Evolutionary conservation across 2,888 invertebrate species (phyloP).

Genomic region (Stenichneumon culpator): DNA sequence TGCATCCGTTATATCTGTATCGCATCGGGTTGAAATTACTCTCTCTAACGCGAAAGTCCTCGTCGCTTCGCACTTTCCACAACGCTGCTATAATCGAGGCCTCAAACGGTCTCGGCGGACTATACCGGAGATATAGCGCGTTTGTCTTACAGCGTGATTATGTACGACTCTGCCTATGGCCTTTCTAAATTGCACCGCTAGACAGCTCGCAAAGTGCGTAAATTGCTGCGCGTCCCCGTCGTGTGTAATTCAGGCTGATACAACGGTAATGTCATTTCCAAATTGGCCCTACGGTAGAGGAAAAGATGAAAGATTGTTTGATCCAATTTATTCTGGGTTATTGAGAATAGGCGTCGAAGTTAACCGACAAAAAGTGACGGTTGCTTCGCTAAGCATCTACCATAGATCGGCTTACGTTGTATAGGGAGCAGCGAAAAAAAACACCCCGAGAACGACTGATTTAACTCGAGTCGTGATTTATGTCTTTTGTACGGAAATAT

Average conservation of each 20-base stretch:
- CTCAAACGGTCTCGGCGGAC: constrained; percentile 12
- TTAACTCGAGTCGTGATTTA: no score
- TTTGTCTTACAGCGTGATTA: constrained; percentile 19
- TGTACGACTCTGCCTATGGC: neutral
- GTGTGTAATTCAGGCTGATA: neutral
- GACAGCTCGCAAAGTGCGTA: constrained; percentile 54
- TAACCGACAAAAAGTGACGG: no score
- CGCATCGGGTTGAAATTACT: constrained; percentile 1
- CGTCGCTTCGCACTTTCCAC: constrained; percentile 61
- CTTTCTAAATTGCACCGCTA: constrained; percentile 53
- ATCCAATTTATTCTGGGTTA: neutral
- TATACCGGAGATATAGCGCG: neutral
- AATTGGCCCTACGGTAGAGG: neutral
- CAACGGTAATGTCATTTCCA: neutral
- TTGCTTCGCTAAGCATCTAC: no score
- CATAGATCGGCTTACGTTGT: no score
- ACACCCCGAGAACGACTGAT: no score
- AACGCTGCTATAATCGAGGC: constrained; percentile 34
- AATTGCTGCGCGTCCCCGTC: constrained; percentile 26
- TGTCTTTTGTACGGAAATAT: no score
- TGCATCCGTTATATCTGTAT: constrained; percentile 6
- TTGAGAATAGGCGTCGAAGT: neutral
- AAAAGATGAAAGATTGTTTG: neutral
- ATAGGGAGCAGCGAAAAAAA: no score
- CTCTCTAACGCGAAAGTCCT: constrained; percentile 61